phyloP scores from a whole-genome alignment of 2,888 invertebrate genomes.

The Brachylomia viminalis region DNA sequence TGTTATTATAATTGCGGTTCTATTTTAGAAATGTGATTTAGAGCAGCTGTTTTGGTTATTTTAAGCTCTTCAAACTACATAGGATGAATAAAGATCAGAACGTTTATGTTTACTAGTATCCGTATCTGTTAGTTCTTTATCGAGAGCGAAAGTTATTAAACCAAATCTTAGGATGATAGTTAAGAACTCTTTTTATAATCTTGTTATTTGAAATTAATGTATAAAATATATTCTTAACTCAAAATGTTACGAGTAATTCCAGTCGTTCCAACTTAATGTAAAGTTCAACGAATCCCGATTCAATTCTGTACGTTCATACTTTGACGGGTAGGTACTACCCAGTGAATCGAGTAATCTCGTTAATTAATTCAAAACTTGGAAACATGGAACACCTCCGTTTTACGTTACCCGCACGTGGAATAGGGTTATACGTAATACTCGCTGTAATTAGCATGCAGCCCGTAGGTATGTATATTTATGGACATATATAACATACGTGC shows the following conservation, averaged over 20 bases:
- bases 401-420: slow-evolving; percentile 27
- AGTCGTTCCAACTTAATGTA: slow-evolving; percentile 26
- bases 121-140: no score
- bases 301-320: slow-evolving; percentile 9
- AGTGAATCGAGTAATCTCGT: slow-evolving; percentile 54
- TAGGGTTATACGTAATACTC: slow-evolving; percentile 34
- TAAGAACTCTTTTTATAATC: neutral
- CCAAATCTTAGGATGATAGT: neutral
- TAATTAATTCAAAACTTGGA: slow-evolving; percentile 62
- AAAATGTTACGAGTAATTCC: neutral
- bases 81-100: neutral
- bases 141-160: neutral
- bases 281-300: slow-evolving; percentile 32
- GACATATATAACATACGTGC: no score
- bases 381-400: slow-evolving; percentile 41
- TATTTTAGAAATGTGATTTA: neutral
- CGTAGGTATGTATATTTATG: slow-evolving; percentile 1
- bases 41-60: neutral
- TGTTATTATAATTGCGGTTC: slow-evolving; percentile 11
- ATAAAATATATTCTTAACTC: neutral
- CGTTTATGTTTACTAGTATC: neutral
- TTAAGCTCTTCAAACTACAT: neutral
- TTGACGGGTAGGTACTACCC: slow-evolving; percentile 26
- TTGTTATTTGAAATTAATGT: neutral
- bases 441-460: slow-evolving; percentile 37